Evolutionary conservation across 2,113 vertebrate species (phyloP).

Genomic region (Rhinopomastus cyanomelas): DNA sequence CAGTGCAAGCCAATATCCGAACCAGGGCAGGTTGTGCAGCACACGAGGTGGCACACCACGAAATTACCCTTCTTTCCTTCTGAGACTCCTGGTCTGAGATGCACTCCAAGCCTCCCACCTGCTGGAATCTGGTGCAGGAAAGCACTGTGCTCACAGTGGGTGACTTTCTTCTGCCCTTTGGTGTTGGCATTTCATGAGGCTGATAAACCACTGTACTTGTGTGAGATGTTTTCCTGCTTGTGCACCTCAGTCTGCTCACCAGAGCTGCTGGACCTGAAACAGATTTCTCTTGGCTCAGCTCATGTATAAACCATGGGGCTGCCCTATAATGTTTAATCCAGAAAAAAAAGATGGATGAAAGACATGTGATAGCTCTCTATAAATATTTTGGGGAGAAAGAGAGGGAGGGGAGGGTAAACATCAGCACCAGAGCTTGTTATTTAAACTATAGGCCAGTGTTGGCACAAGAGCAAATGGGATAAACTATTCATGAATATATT

Average conservation of each 20-base stretch:
- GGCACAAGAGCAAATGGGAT: slow-evolving; percentile 21
- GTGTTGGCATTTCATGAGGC: not conserved
- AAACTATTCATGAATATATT: slow-evolving; percentile 21
- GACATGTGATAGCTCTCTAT: not conserved
- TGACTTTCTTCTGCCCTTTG: not conserved
- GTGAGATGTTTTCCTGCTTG: not conserved
- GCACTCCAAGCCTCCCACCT: not conserved
- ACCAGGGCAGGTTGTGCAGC: not conserved
- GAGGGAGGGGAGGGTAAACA: not conserved
- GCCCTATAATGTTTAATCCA: not conserved
- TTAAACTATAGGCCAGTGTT: not conserved
- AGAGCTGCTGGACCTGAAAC: not conserved
- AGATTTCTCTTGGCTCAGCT: not conserved
- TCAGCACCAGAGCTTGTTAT: not conserved
- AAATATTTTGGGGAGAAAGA: not conserved
- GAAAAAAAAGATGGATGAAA: not conserved
- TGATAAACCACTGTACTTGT: not conserved
- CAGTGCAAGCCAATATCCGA: not conserved
- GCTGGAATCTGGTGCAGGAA: not conserved
- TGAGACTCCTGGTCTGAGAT: not conserved
- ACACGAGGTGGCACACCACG: not conserved
- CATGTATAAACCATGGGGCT: not conserved
- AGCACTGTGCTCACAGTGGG: rapidly evolving
- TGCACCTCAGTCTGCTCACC: not conserved
- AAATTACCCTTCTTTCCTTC: not conserved